A percentile compares a stretch with the other conserved stretches of the same genome.
Evolutionary conservation across 2,113 vertebrate species (phyloP).

Genomic region (Electrona antarctica): DNA sequence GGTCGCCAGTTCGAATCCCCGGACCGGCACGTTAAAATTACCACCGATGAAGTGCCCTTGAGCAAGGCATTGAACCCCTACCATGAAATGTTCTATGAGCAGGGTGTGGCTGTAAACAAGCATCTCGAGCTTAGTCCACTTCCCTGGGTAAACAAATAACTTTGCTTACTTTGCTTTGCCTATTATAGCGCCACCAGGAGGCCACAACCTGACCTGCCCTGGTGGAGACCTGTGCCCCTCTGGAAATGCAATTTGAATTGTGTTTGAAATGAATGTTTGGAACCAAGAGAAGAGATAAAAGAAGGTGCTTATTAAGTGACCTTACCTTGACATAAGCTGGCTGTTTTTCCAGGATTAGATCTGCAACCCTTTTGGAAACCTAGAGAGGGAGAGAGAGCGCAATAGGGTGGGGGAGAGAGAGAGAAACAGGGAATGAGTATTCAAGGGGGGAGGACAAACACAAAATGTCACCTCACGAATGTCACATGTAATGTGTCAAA

Average conservation of each 20-base stretch:
- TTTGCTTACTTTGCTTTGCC: too few relatives aligned
- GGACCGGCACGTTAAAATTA: too few relatives aligned
- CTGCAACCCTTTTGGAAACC: constrained; percentile 98
- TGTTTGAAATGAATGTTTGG: background rate
- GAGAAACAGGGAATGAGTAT: background rate
- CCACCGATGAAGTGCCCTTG: too few relatives aligned
- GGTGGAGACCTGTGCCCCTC: background rate
- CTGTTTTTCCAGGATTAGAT: constrained; percentile 98
- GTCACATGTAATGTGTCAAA: too few relatives aligned
- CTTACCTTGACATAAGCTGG: constrained; percentile 97
- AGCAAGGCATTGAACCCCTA: too few relatives aligned
- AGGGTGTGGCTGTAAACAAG: too few relatives aligned
- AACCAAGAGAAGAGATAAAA: background rate
- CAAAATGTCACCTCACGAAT: constrained; percentile 36
- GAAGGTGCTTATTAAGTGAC: background rate
- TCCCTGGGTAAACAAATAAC: too few relatives aligned
- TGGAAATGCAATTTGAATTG: background rate
- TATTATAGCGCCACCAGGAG: too few relatives aligned
- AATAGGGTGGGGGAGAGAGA: background rate
- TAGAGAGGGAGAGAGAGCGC: constrained; percentile 59
- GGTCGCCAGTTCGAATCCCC: too few relatives aligned
- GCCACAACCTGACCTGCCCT: too few relatives aligned
- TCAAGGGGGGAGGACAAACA: constrained; percentile 4
- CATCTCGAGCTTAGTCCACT: too few relatives aligned
- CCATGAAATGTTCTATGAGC: too few relatives aligned